Conservation (phyloP, 1,140 invertebrate species). For the Arion vulgaris region DNA sequence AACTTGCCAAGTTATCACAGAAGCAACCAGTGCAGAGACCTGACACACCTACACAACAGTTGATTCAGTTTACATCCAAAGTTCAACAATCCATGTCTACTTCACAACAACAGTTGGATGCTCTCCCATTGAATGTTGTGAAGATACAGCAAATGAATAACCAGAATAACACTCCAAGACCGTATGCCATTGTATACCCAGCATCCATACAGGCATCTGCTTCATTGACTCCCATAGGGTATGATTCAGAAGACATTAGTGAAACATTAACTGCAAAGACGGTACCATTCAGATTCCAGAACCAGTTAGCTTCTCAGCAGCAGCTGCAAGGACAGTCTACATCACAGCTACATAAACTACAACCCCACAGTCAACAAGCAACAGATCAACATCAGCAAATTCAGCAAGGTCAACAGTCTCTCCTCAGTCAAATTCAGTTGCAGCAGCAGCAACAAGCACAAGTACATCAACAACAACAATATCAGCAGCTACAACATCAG, state of each 20-base stretch:
- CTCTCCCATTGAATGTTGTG: not conserved
- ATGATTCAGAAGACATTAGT: not conserved
- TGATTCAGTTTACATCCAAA: not conserved
- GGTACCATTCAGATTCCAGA: constrained; percentile 16
- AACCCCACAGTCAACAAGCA: not conserved
- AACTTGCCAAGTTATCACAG: constrained; percentile 37
- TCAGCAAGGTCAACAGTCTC: constrained; percentile 41
- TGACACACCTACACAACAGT: constrained; percentile 46
- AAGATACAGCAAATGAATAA: not conserved
- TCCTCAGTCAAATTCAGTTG: constrained; percentile 42
- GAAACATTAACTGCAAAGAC: constrained; percentile 3
- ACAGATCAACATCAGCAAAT: constrained; percentile 22
- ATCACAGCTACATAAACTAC: constrained; percentile 49
- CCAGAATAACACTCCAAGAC: not conserved
- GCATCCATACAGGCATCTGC: not conserved
- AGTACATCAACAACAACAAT: constrained; percentile 1
- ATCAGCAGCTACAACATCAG: constrained; percentile 23
- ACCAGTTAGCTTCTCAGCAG: constrained; percentile 30
- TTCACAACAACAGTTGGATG: not conserved
- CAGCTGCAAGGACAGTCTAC: constrained; percentile 22
- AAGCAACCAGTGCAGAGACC: constrained; percentile 28
- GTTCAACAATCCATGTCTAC: not conserved
- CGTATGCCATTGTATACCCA: not conserved
- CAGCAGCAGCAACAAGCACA: constrained; percentile 32
- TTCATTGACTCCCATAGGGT: not conserved